Evolutionary conservation across 2,888 invertebrate genomes (phyloP).

Genomic region (Nomada ruficornis): DNA sequence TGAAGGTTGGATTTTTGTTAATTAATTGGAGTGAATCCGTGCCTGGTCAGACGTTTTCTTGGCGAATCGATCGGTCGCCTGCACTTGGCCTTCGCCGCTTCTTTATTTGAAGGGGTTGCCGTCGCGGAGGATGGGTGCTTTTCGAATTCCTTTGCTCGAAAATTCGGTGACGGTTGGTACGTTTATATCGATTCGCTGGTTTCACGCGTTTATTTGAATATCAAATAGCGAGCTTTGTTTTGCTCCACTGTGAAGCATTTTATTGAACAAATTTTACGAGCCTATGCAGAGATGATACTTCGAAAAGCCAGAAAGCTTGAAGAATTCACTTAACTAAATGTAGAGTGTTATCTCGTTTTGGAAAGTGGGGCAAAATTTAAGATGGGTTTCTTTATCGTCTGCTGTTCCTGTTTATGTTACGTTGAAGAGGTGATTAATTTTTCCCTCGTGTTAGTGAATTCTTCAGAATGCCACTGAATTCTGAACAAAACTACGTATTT

Average conservation of each 20-base stretch:
- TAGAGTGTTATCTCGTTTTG: too few species aligned
- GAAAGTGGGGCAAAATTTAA: too few species aligned
- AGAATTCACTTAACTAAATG: too few species aligned
- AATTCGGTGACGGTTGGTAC: background rate
- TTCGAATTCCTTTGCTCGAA: background rate
- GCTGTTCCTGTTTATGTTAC: too few species aligned
- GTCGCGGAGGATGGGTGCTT: background rate
- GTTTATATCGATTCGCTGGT: background rate
- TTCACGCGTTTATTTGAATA: background rate
- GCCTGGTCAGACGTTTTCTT: background rate
- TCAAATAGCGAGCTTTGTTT: background rate
- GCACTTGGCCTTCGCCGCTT: slow-evolving; percentile 11
- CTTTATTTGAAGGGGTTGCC: background rate
- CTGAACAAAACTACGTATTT: too few species aligned
- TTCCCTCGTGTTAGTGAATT: too few species aligned
- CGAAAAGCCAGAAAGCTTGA: too few species aligned
- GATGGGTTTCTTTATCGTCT: too few species aligned
- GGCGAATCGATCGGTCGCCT: background rate
- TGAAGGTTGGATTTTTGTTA: slow-evolving; percentile 33
- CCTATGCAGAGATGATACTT: background rate
- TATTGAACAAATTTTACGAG: background rate
- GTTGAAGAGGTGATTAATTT: too few species aligned
- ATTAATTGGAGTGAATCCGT: slow-evolving; percentile 37
- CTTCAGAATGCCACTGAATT: too few species aligned
- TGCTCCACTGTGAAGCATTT: too few species aligned